Conservation (phyloP, 2,797 vertebrate species). For the Echeneis naucrates region DNA sequence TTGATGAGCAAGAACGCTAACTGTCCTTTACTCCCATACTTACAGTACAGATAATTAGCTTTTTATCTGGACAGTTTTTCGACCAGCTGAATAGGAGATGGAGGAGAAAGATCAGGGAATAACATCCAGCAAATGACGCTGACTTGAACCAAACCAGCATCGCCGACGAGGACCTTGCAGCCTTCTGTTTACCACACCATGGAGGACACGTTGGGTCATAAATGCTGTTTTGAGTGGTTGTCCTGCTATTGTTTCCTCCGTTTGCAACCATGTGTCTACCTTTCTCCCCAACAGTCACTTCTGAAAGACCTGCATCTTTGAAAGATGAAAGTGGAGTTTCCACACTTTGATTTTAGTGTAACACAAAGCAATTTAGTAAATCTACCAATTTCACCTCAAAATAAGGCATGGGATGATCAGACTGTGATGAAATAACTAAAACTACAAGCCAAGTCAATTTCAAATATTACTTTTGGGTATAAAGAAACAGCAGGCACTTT, state of each 20-base stretch:
- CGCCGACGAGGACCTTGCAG: too few species aligned
- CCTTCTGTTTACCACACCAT: too few species aligned
- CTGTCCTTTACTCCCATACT: not conserved
- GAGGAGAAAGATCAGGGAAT: too few species aligned
- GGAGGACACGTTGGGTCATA: slow-evolving; percentile 16
- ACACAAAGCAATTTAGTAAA: slow-evolving; percentile 10
- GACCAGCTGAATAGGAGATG: too few species aligned
- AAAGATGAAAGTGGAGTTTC: not conserved
- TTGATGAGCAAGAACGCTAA: slow-evolving; percentile 5
- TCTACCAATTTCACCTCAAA: slow-evolving; percentile 24
- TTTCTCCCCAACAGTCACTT: slow-evolving; percentile 15
- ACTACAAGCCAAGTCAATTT: not conserved
- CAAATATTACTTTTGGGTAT: not conserved
- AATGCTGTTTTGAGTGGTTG: slow-evolving; percentile 52
- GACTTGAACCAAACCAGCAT: too few species aligned
- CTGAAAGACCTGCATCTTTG: slow-evolving; percentile 31
- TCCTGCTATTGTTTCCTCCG: slow-evolving; percentile 47
- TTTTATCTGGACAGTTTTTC: too few species aligned
- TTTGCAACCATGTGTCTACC: slow-evolving; percentile 46
- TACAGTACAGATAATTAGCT: too few species aligned
- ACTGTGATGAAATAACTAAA: slow-evolving; percentile 31
- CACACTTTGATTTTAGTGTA: slow-evolving; percentile 24
- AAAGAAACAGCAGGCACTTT: not conserved
- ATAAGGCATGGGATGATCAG: not conserved
- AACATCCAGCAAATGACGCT: too few species aligned